These are phyloP conservation scores for Silurus aristotelis DNA, from an alignment of 2,797 vertebrate species.

Conservation along the genomic window DNA sequence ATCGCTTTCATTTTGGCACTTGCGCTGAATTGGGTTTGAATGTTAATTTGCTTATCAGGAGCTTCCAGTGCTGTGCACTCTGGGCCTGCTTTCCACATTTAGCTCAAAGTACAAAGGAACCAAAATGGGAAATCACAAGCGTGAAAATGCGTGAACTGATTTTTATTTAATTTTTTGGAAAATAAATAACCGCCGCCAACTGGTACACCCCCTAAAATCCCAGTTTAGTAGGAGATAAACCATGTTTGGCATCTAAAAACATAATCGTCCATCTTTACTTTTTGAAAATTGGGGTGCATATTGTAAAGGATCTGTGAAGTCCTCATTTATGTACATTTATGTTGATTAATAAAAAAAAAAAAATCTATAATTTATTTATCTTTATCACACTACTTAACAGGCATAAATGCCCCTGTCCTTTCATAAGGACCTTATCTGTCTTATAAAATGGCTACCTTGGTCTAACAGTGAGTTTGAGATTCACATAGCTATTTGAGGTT, in stretches of 20 bases:
- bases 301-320: neutral
- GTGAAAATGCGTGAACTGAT: slow-evolving; percentile 36
- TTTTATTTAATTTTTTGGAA: neutral
- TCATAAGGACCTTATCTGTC: slow-evolving; percentile 78
- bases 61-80: slow-evolving; percentile 41
- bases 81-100: slow-evolving; percentile 46
- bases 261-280: neutral
- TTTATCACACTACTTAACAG: slow-evolving; percentile 59
- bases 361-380: neutral
- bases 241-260: slow-evolving; percentile 16
- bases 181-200: slow-evolving; percentile 15
- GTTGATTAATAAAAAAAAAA: neutral
- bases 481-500: slow-evolving; percentile 74
- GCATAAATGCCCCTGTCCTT: slow-evolving; percentile 72
- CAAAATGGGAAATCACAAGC: slow-evolving; percentile 21
- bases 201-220: slow-evolving; percentile 22
- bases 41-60: slow-evolving; percentile 51
- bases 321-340: neutral
- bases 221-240: slow-evolving; percentile 29
- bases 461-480: slow-evolving; percentile 81
- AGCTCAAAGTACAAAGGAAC: slow-evolving; percentile 39
- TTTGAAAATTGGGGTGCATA: neutral
- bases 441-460: slow-evolving; percentile 72
- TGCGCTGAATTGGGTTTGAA: slow-evolving; percentile 41
- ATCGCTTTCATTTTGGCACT: slow-evolving; percentile 40